Evolutionary conservation across 2,888 invertebrate genomes (phyloP).

Genomic region (Xylophagus ater): DNA sequence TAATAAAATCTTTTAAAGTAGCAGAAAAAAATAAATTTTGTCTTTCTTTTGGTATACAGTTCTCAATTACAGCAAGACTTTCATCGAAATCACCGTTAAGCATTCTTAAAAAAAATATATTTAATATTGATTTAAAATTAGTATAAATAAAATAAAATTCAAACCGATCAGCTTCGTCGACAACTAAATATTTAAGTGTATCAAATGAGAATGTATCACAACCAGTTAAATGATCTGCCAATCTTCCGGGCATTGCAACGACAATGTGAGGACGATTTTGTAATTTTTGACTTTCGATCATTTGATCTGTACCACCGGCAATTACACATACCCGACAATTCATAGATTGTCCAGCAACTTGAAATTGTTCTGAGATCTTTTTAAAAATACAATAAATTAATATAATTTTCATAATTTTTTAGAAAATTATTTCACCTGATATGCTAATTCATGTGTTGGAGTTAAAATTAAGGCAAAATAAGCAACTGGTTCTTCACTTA

Average conservation of each 20-base stretch:
- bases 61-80: conserved; percentile 69
- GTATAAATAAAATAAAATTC: neutral
- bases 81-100: conserved; percentile 70
- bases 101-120: conserved; percentile 30
- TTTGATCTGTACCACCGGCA: conserved; percentile 92
- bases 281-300: conserved; percentile 75
- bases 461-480: conserved; percentile 91
- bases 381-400: conserved; percentile 19
- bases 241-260: conserved; percentile 89
- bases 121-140: neutral
- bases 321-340: conserved; percentile 74
- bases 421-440: conserved; percentile 42
- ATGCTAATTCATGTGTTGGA: conserved; percentile 87
- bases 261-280: conserved; percentile 84
- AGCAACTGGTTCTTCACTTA: conserved; percentile 91
- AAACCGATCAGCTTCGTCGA: conserved; percentile 94
- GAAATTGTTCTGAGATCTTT: conserved; percentile 90
- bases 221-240: conserved; percentile 86
- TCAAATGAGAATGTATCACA: conserved; percentile 72
- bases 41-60: conserved; percentile 59
- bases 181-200: conserved; percentile 72
- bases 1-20: conserved; percentile 77
- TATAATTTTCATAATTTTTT: neutral
- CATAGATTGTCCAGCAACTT: conserved; percentile 79
- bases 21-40: conserved; percentile 92